phyloP scores from a whole-genome alignment of 2,113 vertebrate genomes.

The Syrrhaptes paradoxus region DNA sequence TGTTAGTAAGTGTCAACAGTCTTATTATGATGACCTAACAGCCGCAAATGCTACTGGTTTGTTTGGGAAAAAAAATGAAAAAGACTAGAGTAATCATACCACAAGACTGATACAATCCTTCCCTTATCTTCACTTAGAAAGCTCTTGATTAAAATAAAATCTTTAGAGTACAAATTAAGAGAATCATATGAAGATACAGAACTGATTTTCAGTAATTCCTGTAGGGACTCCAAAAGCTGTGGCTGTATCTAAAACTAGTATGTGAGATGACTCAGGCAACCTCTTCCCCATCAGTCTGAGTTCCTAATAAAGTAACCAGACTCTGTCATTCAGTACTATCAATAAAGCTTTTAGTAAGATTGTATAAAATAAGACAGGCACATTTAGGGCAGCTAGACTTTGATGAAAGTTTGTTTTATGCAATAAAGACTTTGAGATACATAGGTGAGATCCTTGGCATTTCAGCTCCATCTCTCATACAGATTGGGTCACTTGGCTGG shows the following conservation, averaged over 20 bases:
- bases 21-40: not conserved
- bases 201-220: conserved; percentile 38
- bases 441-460: not conserved
- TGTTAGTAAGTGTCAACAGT: not conserved
- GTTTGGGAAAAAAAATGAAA: not conserved
- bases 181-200: not conserved
- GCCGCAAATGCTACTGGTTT: not conserved
- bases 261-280: not conserved
- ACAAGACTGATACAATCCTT: not conserved
- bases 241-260: not conserved
- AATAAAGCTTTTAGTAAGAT: not conserved
- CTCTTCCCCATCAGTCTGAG: not conserved
- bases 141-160: conserved; percentile 13
- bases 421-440: not conserved
- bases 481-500: not conserved
- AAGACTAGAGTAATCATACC: not conserved
- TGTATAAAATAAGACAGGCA: not conserved
- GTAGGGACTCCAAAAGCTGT: not conserved
- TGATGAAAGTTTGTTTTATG: not conserved
- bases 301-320: not conserved
- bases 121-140: not conserved
- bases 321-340: not conserved
- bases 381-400: not conserved
- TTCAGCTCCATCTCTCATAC: not conserved
- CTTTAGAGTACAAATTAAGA: conserved; percentile 34